Evolutionary conservation across 2,113 vertebrate species (phyloP).

Genomic region (Pollachius pollachius): DNA sequence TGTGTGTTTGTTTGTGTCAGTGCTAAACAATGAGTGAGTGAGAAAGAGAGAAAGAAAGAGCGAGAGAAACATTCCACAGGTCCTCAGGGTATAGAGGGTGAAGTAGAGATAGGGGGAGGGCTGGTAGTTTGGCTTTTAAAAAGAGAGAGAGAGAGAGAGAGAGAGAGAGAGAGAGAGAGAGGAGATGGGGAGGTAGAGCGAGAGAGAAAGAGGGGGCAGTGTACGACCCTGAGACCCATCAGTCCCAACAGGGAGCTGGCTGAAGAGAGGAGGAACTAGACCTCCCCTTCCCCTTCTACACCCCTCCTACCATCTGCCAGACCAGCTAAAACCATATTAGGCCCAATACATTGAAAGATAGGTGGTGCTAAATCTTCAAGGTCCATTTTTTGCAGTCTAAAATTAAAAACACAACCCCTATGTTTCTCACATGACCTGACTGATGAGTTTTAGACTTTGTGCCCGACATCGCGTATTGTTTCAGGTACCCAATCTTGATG

Average conservation of each 20-base stretch:
- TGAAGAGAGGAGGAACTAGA: not conserved
- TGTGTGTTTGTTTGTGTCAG: not conserved
- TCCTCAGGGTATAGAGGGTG: conserved; percentile 3
- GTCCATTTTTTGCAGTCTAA: no score
- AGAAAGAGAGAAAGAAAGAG: not conserved
- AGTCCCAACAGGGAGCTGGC: not conserved
- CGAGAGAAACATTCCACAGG: conserved; percentile 5
- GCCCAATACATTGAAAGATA: not conserved
- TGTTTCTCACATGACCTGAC: no score
- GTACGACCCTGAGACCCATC: not conserved
- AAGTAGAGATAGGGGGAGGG: not conserved
- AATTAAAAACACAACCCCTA: no score
- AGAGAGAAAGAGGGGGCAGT: conserved; percentile 1
- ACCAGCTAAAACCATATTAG: not conserved
- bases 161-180: not conserved
- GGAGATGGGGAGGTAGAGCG: not conserved
- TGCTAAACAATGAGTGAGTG: not conserved
- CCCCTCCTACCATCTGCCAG: not conserved
- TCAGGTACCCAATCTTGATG: no score
- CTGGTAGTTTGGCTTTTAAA: no score
- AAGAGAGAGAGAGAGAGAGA: not conserved
- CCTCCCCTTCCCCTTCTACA: not conserved
- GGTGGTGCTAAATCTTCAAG: no score
- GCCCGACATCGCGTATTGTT: no score
- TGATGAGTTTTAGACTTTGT: no score